Evolutionary conservation across 1,140 invertebrate genomes (phyloP).

Genomic region (Saccostrea echinata): DNA sequence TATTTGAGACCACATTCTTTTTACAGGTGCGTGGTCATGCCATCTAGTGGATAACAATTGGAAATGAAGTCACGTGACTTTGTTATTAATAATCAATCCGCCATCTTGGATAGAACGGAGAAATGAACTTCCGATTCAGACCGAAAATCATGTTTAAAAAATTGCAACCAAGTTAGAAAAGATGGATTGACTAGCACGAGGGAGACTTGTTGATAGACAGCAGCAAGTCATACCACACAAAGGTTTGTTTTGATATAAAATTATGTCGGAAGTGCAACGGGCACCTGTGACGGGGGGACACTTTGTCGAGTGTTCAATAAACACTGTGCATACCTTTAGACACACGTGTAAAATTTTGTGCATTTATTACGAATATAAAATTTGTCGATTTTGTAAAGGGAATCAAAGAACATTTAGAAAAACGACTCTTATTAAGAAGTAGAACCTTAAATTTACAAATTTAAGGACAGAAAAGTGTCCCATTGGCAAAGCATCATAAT

Average conservation of each 20-base stretch:
- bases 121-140: conserved; percentile 30
- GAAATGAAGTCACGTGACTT: conserved; percentile 36
- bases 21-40: conserved; percentile 28
- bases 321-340: neutral
- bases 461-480: too few relatives aligned
- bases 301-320: neutral
- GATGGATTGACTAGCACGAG: conserved; percentile 27
- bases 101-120: conserved; percentile 23
- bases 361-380: neutral
- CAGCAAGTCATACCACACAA: conserved; percentile 8
- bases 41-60: conserved; percentile 25
- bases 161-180: conserved; percentile 22
- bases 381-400: too few relatives aligned
- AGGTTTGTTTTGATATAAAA: conserved; percentile 12
- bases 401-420: too few relatives aligned
- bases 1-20: conserved; percentile 27
- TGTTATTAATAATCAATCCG: conserved; percentile 39
- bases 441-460: too few relatives aligned
- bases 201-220: conserved; percentile 16
- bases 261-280: neutral
- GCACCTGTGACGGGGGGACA: neutral
- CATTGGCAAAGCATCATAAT: too few relatives aligned
- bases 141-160: conserved; percentile 32
- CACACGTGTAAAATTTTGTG: neutral
- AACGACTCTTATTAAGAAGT: too few relatives aligned